phyloP scores from a whole-genome alignment of 2,113 vertebrate genomes.

The Megaceryle maxima region DNA sequence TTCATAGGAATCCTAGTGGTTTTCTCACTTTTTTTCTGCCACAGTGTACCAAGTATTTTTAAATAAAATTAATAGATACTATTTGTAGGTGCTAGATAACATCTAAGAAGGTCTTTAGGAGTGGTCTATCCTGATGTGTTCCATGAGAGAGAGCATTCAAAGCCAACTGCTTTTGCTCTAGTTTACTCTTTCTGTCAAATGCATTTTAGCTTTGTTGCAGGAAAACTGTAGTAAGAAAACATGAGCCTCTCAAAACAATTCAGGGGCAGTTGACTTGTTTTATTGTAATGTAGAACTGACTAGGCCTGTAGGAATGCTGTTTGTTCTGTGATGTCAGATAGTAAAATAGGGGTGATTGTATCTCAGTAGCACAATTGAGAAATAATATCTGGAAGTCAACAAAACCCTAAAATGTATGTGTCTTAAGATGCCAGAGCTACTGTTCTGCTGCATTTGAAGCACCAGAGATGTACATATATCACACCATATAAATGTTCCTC shows the following conservation, averaged over 20 bases:
- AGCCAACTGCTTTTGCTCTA: not conserved
- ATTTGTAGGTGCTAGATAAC: not conserved
- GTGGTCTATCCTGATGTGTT: not conserved
- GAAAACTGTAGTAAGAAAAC: not conserved
- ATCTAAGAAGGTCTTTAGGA: not conserved
- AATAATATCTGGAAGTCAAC: not conserved
- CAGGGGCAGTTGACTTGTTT: not conserved
- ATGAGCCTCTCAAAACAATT: too few relatives aligned
- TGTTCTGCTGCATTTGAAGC: not conserved
- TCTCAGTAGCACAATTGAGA: not conserved
- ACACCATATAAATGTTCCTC: not conserved
- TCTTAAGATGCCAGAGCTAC: too few relatives aligned
- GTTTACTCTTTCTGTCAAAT: not conserved
- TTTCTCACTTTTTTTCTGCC: too few relatives aligned
- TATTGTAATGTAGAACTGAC: not conserved
- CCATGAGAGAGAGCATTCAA: not conserved
- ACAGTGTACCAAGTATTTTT: too few relatives aligned
- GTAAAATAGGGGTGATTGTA: not conserved
- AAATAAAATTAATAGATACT: not conserved
- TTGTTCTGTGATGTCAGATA: not conserved
- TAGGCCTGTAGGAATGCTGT: not conserved
- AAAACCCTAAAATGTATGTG: not conserved
- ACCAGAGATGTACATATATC: not conserved
- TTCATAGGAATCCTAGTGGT: too few relatives aligned
- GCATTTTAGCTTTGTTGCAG: not conserved